Evolutionary conservation across 2,113 vertebrate genomes (phyloP), one percentile per base, ranked within the genome.

Genomic region (Electrona antarctica): DNA sequence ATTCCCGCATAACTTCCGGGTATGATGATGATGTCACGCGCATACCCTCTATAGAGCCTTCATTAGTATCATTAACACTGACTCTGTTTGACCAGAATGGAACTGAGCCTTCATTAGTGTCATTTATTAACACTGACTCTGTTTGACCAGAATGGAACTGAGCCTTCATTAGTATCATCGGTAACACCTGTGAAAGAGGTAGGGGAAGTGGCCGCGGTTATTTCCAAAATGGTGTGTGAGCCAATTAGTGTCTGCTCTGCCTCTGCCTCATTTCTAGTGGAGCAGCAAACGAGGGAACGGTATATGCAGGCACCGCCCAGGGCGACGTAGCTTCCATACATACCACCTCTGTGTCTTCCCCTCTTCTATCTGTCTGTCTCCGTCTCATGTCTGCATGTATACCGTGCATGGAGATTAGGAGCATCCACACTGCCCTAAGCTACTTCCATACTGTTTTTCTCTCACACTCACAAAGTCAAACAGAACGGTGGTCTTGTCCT

Each of bases 351-450:
- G 66, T 72, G 51, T 81, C 29, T 52, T 68, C 67, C 77, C 71
- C 64, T 41, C 71, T 75, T 81, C 60, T 76, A 54, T 71, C 73
- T 78, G 67, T 71, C 79, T 87, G 62, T 55, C 75, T 79, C 50
- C 0, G 65, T 80, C 59, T 62, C 66, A 76, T 70, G 74, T 80
- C 74, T 71, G 49, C 41, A 56, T 61, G 71, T 80, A 58, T 80
- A 58, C 64, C 64, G 52, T n/a, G 62, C 69, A 77, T 69, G 41
- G 71, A 79, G 69, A 82, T 80, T 64, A 80, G 67, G 76, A 64
- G 66, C 82, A 77, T 62, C 60, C 73, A 77, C 73, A 77, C 79
- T 67, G 85, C 85, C 76, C 64, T 61, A 45, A 77, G 84, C 74
- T 78, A 10, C 80, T 83, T 72, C 70, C 74, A 75, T 83, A 77